Base-by-base conservation (phyloP, 2,888 invertebrate species). In the Leuctra nigra region DNA sequence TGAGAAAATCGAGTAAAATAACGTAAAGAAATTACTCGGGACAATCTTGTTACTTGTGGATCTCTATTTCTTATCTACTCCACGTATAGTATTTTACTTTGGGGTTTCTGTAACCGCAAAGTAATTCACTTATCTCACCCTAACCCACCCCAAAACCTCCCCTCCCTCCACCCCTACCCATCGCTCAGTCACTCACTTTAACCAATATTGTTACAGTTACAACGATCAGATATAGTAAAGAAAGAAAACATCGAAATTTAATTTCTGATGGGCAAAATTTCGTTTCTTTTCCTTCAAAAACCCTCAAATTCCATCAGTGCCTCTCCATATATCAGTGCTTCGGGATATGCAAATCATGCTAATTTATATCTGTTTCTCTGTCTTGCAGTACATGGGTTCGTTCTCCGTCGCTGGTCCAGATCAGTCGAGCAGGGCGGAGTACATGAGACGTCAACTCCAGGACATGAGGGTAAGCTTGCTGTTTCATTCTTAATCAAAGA, bases 331-430 rank as follows among this genome's bases (percentile, higher is more conserved):
- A n/a, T n/a, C n/a, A n/a, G n/a, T n/a, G n/a, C n/a, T n/a, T n/a
- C n/a, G n/a, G n/a, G n/a, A n/a, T n/a, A n/a, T n/a, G n/a, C n/a
- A n/a, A n/a, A n/a, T n/a, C n/a, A 2, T 14, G 13, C 25, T 36
- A 20, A 23, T 3, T 6, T 1, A 6, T 53, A 6, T 20, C 18
- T 35, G 22, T 54, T 59, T 55, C 61, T 63, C 62, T 68, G 67
- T 72, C 73, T 69, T 78, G 14, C 79, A 83, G 83, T 83, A 86
- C 75, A 83, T 86, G 80, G 86, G 86, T 66, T 86, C 86, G 67
- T 87, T 87, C 77, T 81, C 83, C 69, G 86, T 86, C 71, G 77
- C 77, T 66, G 84, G 82, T 68, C 79, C 79, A 67, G 85, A 84
- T 71, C 81, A 79, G 69, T 73, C 77, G 67, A 74, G 79, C 64